Conservation (phyloP, 1,140 invertebrate genomes). For the Penaeus indicus region DNA sequence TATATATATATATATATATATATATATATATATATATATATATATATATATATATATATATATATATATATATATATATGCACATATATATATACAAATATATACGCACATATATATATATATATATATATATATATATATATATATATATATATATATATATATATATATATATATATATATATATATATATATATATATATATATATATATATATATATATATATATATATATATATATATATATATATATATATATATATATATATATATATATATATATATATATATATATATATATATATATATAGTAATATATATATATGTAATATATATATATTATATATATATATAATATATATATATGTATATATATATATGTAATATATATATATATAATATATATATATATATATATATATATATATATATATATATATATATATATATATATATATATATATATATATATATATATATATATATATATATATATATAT, state of each 20-base stretch:
- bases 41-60: not conserved
- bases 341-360: not conserved
- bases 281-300: constrained; percentile 20
- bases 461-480: no score
- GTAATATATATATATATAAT: no score
- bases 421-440: no score
- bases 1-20: not conserved
- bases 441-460: no score
- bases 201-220: constrained; percentile 17
- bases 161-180: not conserved
- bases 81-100: not conserved
- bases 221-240: constrained; percentile 10
- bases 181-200: not conserved
- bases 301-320: not conserved
- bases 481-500: no score
- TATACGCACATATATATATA: not conserved
- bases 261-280: constrained; percentile 13
- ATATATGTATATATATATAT: no score
- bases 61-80: not conserved
- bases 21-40: not conserved
- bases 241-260: constrained; percentile 11
- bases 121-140: not conserved
- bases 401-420: no score
- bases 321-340: not conserved
- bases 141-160: not conserved